phyloP scores from a whole-genome alignment of 2,113 vertebrate genomes.

The Emydura subglobosa region DNA sequence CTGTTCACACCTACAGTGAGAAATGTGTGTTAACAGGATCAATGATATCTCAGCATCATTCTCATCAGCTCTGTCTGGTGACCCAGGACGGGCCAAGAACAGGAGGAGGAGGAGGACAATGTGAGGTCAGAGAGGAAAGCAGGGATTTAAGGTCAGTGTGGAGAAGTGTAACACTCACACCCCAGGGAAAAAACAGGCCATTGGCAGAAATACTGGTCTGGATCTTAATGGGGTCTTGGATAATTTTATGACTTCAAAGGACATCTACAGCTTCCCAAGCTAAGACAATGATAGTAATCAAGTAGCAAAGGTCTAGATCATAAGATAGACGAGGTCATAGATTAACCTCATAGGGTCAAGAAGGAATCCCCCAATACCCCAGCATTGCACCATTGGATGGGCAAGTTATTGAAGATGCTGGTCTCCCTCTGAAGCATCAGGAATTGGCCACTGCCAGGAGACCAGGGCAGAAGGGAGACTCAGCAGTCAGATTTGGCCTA shows the following conservation, averaged over 20 bases:
- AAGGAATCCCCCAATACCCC: background rate
- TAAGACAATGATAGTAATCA: background rate
- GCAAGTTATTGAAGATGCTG: background rate
- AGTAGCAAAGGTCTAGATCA: background rate
- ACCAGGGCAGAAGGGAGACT: background rate
- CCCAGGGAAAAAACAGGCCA: background rate
- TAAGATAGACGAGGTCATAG: background rate
- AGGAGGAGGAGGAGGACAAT: background rate
- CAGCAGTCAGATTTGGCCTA: background rate
- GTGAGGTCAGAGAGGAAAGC: background rate
- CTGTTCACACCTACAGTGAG: constrained; percentile 85
- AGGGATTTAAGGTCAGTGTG: background rate
- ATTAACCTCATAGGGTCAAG: background rate
- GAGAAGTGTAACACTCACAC: background rate
- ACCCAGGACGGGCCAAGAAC: background rate
- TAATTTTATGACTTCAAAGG: background rate
- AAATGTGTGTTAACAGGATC: background rate
- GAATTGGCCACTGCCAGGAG: background rate
- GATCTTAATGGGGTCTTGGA: background rate
- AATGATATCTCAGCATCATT: background rate
- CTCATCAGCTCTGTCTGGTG: background rate
- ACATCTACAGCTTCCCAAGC: background rate
- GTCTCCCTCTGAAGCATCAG: background rate
- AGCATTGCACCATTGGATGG: background rate
- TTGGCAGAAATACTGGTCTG: background rate